These are phyloP conservation scores for Petrocephalus schoutedeni DNA, from an alignment of 2,797 vertebrate genomes.

Conservation along the genomic window DNA sequence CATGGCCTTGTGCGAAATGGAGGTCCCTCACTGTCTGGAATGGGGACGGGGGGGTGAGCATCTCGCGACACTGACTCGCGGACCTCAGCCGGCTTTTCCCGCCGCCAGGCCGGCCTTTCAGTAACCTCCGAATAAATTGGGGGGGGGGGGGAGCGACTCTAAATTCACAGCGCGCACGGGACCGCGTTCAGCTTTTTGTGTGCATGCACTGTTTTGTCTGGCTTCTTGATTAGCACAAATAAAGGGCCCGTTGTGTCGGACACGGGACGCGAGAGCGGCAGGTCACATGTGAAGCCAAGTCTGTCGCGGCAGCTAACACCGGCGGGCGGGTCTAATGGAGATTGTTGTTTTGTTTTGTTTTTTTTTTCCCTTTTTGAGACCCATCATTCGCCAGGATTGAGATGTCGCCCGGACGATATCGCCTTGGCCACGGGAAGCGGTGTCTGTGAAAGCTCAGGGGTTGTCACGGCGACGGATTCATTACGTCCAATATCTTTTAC, in stretches of 20 bases:
- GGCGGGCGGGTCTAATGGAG: neutral
- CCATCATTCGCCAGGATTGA: neutral
- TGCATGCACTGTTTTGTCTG: constrained; percentile 44
- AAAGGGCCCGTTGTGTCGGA: constrained; percentile 46
- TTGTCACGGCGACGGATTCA: constrained; percentile 19
- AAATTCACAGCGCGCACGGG: constrained; percentile 53
- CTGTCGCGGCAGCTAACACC: neutral
- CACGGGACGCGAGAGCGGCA: neutral
- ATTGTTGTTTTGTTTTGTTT: neutral
- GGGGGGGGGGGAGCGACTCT: neutral
- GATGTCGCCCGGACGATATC: neutral
- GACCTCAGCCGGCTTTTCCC: constrained; percentile 24
- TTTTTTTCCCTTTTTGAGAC: neutral
- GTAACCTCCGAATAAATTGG: constrained; percentile 33
- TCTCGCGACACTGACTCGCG: constrained; percentile 36
- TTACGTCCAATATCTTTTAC: neutral
- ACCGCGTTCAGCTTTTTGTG: constrained; percentile 47
- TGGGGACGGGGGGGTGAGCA: constrained; percentile 47
- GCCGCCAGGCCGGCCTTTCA: constrained; percentile 34
- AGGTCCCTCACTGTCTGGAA: constrained; percentile 49
- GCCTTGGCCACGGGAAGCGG: neutral
- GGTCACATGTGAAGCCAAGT: neutral
- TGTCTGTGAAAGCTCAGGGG: neutral
- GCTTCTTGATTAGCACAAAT: constrained; percentile 42
- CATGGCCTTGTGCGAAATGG: constrained; percentile 42